Evolutionary conservation across 92 coral and sea anemone species (phyloP), one percentile per base, ranked within the genome.

Genomic region (Zoanthus sociatus): DNA sequence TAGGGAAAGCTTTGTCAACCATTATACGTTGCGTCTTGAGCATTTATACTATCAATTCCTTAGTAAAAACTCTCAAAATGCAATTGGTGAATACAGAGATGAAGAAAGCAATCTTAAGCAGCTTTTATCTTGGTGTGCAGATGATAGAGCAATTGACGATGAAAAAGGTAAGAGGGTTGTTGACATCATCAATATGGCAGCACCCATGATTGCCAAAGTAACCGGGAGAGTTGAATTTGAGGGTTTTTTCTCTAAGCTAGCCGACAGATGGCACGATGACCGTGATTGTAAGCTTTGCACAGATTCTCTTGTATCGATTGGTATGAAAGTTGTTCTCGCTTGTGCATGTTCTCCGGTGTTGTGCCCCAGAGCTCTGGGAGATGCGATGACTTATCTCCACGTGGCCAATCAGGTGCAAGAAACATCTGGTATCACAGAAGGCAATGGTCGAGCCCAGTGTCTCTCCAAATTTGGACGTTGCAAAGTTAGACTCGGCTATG

Each of bases 401-500:
- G 63, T 32, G 66, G 93, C 93, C 9, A 56, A 83, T 60, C 37
- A 12, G 61, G 42, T 87, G 58, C 93, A 87, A 73, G 51, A 18
- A 16, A 47, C 9, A 5, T 79, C 54, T 44, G 82, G 85, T 5
- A 61, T 90, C 69, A 83, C 87, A 50, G n/a, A 42, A 0, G 92
- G 89, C 33, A 88, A 89, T 42, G 79, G 91, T n/a, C 76, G 91
- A 32, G 94, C 94, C 16, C 92, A 92, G 69, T 92, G 95, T 66
- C 79, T 92, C 16, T 63, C 92, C 21, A 92, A 92, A 71, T 88
- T 87, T 76, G 93, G 88, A n/a, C 84, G 92, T 20, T 83, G 92
- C 16, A 77, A 89, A 5, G 78, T 85, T 16, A 71, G 72, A 73
- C 50, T 31, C 5, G 74, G 86, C 7, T 9, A 31, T 1, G 58